Percentiles rank a stretch among this genome's conserved stretches.
Evolutionary conservation across 2,113 vertebrate genomes (phyloP).

Genomic region (Xiphias gladius): DNA sequence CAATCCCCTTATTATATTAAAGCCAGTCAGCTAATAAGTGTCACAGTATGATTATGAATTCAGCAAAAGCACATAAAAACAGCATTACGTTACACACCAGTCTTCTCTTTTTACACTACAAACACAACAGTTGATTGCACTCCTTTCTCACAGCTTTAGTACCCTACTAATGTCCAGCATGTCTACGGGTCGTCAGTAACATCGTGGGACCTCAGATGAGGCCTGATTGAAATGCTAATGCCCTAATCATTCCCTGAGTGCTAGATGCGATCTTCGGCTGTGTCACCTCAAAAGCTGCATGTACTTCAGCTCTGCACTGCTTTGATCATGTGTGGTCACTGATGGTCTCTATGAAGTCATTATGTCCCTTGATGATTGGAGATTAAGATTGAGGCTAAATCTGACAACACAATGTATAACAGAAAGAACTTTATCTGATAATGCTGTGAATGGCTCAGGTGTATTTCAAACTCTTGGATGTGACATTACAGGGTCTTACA

Average conservation of each 20-base stretch:
- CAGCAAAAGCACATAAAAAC: neutral
- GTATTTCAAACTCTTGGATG: neutral
- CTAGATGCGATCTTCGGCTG: neutral
- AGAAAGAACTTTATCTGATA: neutral
- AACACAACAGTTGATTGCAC: neutral
- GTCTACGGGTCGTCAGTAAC: slow-evolving; percentile 17
- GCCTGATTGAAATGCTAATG: slow-evolving; percentile 69
- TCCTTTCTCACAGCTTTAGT: neutral
- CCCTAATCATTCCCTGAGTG: slow-evolving; percentile 27
- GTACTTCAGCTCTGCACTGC: slow-evolving; percentile 11
- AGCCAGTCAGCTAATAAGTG: neutral
- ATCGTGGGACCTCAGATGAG: slow-evolving; percentile 18
- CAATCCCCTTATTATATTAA: neutral
- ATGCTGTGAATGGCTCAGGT: neutral
- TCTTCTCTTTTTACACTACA: neutral
- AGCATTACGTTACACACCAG: neutral
- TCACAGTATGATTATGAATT: neutral
- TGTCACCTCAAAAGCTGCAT: slow-evolving; percentile 20
- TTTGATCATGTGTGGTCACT: slow-evolving; percentile 48
- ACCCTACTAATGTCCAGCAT: neutral
- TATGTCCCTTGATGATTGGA: slow-evolving; percentile 29
- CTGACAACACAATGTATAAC: neutral
- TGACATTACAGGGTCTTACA: neutral
- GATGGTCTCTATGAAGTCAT: slow-evolving; percentile 40
- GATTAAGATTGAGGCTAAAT: slow-evolving; percentile 20